Evolutionary conservation across 2,797 vertebrate species (phyloP).

Genomic region (Scleropages formosus): DNA sequence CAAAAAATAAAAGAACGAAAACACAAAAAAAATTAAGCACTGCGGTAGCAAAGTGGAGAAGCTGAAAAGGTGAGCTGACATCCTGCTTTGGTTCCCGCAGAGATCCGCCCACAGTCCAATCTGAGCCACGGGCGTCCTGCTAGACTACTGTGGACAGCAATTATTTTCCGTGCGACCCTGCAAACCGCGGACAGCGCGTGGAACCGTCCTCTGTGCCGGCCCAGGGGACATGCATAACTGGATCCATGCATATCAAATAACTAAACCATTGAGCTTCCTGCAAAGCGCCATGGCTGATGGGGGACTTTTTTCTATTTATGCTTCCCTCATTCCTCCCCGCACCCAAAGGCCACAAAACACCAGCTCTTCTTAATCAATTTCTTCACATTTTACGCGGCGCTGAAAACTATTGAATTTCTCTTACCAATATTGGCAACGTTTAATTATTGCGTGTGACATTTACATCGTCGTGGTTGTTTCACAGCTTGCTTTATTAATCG

Average conservation of each 20-base stretch:
- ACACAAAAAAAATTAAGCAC: not conserved
- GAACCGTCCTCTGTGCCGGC: conserved; percentile 4
- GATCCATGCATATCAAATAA: conserved; percentile 17
- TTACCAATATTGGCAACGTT: not conserved
- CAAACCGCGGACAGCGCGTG: not conserved
- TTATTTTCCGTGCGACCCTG: conserved; percentile 12
- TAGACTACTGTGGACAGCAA: conserved; percentile 17
- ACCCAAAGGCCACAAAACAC: conserved; percentile 12
- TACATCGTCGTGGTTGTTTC: conserved; percentile 12
- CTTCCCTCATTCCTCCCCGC: not conserved
- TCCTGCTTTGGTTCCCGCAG: conserved; percentile 9
- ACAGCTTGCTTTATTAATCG: conserved; percentile 1
- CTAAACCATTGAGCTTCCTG: not conserved
- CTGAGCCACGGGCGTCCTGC: not conserved
- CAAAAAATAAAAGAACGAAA: not conserved
- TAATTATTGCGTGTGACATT: conserved; percentile 15
- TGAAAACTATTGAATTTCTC: conserved; percentile 5
- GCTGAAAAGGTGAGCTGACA: not conserved
- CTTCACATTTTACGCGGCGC: not conserved
- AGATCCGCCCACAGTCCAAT: not conserved
- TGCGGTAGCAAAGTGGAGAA: not conserved
- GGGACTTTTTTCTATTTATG: conserved; percentile 1
- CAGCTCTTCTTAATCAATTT: conserved; percentile 22
- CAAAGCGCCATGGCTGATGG: not conserved
- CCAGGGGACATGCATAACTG: not conserved